These are phyloP conservation scores for Cyaniris semiargus DNA, from an alignment of 2,888 invertebrate genomes.

Conservation along the genomic window DNA sequence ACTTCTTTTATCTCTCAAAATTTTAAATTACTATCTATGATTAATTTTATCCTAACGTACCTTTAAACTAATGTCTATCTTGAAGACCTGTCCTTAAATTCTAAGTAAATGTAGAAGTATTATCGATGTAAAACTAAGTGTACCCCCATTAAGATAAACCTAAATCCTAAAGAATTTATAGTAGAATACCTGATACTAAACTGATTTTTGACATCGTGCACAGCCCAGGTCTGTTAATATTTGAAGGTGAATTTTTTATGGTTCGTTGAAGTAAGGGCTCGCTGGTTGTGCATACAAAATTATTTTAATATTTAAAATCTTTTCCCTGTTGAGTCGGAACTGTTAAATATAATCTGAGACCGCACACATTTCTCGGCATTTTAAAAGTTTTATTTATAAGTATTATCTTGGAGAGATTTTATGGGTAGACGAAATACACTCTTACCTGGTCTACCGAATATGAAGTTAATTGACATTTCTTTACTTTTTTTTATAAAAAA, in stretches of 20 bases:
- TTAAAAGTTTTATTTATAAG: neutral
- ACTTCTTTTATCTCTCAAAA: neutral
- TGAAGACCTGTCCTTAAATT: conserved; percentile 4
- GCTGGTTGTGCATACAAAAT: conserved; percentile 35
- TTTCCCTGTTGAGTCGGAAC: conserved; percentile 31
- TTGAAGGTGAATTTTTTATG: conserved; percentile 15
- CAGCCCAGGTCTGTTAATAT: neutral
- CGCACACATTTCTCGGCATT: neutral
- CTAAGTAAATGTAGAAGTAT: conserved; percentile 17
- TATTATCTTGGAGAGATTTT: neutral
- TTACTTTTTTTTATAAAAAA: neutral
- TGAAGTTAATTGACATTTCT: neutral
- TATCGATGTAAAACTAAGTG: conserved; percentile 20
- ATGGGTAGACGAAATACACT: neutral
- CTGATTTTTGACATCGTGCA: neutral
- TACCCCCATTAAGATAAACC: neutral
- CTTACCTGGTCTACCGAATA: no score
- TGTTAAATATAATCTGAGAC: conserved; percentile 5
- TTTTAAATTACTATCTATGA: neutral
- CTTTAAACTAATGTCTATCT: conserved; percentile 4
- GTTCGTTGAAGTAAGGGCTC: neutral
- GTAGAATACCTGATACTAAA: conserved; percentile 13
- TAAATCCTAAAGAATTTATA: conserved; percentile 9
- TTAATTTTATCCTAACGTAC: neutral
- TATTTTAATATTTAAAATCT: conserved; percentile 32